These are phyloP conservation scores for Malthinus seriepunctatus DNA, from an alignment of 2,888 invertebrate species.

Conservation along the genomic window DNA sequence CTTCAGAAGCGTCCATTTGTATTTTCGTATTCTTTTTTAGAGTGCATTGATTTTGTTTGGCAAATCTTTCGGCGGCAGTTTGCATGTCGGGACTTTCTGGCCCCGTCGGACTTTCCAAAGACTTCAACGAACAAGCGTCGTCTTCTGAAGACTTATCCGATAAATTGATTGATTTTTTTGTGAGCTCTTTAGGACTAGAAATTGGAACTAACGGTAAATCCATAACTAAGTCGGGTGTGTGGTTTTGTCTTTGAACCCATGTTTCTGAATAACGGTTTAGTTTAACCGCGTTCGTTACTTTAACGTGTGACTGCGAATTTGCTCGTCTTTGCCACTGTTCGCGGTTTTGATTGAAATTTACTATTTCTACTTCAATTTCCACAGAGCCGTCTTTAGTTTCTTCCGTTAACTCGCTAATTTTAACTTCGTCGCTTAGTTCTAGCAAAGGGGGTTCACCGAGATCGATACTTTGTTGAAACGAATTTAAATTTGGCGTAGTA, in stretches of 20 bases:
- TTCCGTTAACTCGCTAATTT: neutral
- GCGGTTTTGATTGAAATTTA: conserved; percentile 57
- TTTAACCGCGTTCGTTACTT: conserved; percentile 46
- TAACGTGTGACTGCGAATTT: conserved; percentile 56
- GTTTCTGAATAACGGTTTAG: conserved; percentile 52
- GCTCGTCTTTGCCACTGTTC: conserved; percentile 67
- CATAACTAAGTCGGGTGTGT: conserved; percentile 82
- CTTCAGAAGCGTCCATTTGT: conserved; percentile 41
- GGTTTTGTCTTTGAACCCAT: conserved; percentile 55
- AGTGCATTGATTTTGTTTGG: conserved; percentile 78
- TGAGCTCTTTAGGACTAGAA: conserved; percentile 48
- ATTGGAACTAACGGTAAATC: conserved; percentile 69
- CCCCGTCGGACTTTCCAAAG: conserved; percentile 46
- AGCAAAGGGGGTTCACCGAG: conserved; percentile 38
- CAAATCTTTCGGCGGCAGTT: conserved; percentile 77
- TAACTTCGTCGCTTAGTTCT: conserved; percentile 8
- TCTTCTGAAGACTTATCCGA: conserved; percentile 46
- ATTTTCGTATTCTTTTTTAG: conserved; percentile 70
- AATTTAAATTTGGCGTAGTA: conserved; percentile 43
- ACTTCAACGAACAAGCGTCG: conserved; percentile 37
- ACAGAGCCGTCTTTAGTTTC: neutral
- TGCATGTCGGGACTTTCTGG: conserved; percentile 68
- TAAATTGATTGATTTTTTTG: conserved; percentile 51
- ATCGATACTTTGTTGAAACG: conserved; percentile 37
- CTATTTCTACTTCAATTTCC: conserved; percentile 38